A percentile compares a stretch with the other conserved stretches of the same genome.
phyloP scores from a whole-genome alignment of 2,888 invertebrate species.

The Sminthurinus aureus region DNA sequence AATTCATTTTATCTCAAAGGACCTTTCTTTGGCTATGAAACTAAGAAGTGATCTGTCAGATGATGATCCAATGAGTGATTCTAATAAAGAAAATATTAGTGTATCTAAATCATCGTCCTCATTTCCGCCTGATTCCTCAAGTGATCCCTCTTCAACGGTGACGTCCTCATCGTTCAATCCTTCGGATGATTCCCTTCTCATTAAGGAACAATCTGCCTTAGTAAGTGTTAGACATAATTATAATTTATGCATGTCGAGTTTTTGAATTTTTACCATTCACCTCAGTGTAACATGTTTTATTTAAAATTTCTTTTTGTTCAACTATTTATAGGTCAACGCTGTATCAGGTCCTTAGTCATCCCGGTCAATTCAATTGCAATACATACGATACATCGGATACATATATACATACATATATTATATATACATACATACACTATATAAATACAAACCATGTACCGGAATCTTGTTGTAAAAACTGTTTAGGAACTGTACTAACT shows the following conservation, averaged over 20 bases:
- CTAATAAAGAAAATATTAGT: conserved; percentile 59
- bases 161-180: conserved; percentile 46
- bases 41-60: conserved; percentile 58
- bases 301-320: too few species aligned
- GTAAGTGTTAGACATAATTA: not conserved
- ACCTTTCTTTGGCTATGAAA: conserved; percentile 60
- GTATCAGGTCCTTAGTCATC: conserved; percentile 37
- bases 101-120: conserved; percentile 42
- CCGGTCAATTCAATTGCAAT: not conserved
- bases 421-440: not conserved
- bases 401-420: too few species aligned
- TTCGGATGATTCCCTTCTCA: conserved; percentile 48
- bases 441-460: not conserved
- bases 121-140: not conserved
- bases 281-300: too few species aligned
- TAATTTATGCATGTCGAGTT: too few species aligned
- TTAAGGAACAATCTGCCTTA: conserved; percentile 52
- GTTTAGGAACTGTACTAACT: not conserved
- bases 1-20: conserved; percentile 43
- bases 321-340: conserved; percentile 40
- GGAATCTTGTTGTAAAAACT: not conserved
- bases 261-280: not conserved
- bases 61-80: conserved; percentile 58
- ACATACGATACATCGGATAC: not conserved
- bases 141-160: conserved; percentile 22